Percentiles rank a stretch among this genome's conserved stretches.
These are phyloP conservation scores for Elgaria multicarinata DNA, from an alignment of 2,113 vertebrate species.

Conservation along the genomic window DNA sequence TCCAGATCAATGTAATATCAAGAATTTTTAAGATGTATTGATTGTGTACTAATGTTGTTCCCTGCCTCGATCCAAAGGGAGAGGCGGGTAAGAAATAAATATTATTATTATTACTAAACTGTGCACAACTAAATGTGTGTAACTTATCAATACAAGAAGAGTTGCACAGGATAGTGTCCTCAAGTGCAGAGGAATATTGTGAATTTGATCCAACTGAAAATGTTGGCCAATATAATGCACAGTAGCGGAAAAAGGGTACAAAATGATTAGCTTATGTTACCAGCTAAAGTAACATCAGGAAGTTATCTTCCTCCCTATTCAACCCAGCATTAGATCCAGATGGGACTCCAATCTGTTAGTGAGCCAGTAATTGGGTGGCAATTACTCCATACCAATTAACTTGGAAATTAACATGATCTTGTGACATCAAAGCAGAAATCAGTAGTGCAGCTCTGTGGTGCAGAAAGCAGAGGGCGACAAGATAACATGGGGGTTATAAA, in stretches of 20 bases:
- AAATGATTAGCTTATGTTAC: not conserved
- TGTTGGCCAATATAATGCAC: too few relatives aligned
- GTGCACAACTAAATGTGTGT: not conserved
- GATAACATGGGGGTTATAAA: not conserved
- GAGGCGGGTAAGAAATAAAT: too few relatives aligned
- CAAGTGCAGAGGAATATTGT: not conserved
- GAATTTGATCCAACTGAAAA: not conserved
- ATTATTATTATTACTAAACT: too few relatives aligned
- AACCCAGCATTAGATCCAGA: not conserved
- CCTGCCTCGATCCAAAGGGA: too few relatives aligned
- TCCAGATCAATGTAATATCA: too few relatives aligned
- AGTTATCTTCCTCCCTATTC: not conserved
- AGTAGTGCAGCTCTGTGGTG: not conserved
- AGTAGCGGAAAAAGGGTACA: not conserved
- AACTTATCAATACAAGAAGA: not conserved
- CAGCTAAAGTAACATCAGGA: not conserved
- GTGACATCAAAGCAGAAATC: not conserved
- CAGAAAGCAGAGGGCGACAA: not conserved
- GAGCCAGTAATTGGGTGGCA: too few relatives aligned
- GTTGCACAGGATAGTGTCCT: not conserved
- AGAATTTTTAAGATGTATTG: too few relatives aligned
- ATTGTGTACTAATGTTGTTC: too few relatives aligned
- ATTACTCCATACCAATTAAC: not conserved
- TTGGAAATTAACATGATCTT: not conserved
- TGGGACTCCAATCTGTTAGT: not conserved